These are phyloP conservation scores for Cephus pulcher DNA, from an alignment of 2,888 invertebrate species.

Conservation along the genomic window DNA sequence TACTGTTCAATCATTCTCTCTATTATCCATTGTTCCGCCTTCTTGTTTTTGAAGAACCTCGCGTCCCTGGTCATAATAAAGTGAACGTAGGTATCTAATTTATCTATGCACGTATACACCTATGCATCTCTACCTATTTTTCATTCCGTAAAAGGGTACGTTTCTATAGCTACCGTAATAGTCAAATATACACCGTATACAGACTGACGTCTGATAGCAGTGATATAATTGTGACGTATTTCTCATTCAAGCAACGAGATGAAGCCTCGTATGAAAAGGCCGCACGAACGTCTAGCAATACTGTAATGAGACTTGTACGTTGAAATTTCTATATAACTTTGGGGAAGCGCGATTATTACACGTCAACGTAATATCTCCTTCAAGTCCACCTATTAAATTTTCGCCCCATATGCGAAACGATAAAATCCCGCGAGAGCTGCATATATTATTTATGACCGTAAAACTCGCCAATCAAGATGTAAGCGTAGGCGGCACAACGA, in stretches of 20 bases:
- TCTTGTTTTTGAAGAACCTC: neutral
- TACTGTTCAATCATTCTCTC: neutral
- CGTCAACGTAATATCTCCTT: neutral
- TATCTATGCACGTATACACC: neutral
- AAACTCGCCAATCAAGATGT: constrained; percentile 56
- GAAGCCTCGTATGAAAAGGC: neutral
- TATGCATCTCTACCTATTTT: neutral
- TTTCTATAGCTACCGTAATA: neutral
- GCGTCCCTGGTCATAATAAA: neutral
- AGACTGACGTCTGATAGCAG: neutral
- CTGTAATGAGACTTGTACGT: neutral
- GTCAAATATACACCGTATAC: too few relatives aligned
- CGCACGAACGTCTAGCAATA: neutral
- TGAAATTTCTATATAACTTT: neutral
- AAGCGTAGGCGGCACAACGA: constrained; percentile 43
- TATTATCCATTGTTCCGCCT: neutral
- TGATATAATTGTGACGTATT: neutral
- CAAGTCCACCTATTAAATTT: neutral
- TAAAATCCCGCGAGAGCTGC: constrained; percentile 19
- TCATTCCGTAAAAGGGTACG: neutral
- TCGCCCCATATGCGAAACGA: constrained; percentile 5
- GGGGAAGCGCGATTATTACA: neutral
- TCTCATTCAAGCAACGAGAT: neutral
- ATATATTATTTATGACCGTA: constrained; percentile 53
- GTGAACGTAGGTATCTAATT: neutral